Evolutionary conservation across 2,888 invertebrate species (phyloP), one percentile per base, ranked within the genome.

Genomic region (Pegoplata infirma): DNA sequence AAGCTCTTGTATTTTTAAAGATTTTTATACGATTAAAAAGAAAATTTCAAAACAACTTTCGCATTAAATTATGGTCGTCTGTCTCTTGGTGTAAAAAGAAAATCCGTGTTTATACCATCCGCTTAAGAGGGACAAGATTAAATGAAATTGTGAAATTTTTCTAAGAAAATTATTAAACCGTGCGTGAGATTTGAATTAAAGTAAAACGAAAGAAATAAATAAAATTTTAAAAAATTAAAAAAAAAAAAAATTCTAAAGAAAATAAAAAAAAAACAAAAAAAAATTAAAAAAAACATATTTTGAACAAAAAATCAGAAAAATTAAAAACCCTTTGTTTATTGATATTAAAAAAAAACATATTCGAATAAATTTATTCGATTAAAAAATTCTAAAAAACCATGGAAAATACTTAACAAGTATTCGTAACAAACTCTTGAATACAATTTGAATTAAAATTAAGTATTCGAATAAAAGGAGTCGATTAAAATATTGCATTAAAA

Each of bases 81-180:
- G 53, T 63, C 59, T 19, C 17, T 28, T 46, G 19, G 8, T 19
- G 21, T 44, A 17, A 25, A 66, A 67, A 75, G 49, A 63, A 79
- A 75, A 75, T 79, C 79, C 79, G 79, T 64, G 64, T 71, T 69
- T 10, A 40, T 71, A 75, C 73, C 46, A 71, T 66, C 51, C 59
- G 66, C 59, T 72, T 76, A 66, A 40, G 16, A 51, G 49, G 49
- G 47, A 64, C 55, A n/a, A n/a, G n/a, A n/a, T 61, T 36, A 23
- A 17, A 47, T 12, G 46, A 59, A 61, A n/a, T n/a, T n/a, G n/a
- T n/a, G 28, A 61, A 61, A 32, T 49, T 61, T n/a, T 47, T 47
- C 36, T 66, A 58, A 40, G 47, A 67, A 46, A 55, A 7, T 3
- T 8, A 7, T 25, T 25, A 19, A 6, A 28, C 32, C 32, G 32